A percentile compares a stretch with the other conserved stretches of the same genome.
Evolutionary conservation across 2,797 vertebrate genomes (phyloP).

Genomic region (Australoheros facetus): DNA sequence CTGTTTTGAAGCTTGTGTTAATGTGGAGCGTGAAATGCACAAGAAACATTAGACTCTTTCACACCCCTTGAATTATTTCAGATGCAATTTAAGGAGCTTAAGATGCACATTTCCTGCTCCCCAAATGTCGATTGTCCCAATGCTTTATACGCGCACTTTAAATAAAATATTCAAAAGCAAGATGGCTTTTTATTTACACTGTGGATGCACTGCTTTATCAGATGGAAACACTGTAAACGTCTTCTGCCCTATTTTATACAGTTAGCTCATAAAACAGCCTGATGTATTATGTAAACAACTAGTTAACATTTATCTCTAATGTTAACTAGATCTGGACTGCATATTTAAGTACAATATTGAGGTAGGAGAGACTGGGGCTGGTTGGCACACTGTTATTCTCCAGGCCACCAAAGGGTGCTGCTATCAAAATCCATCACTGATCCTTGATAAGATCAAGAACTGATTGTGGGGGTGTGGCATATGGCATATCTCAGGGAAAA

Average conservation of each 20-base stretch:
- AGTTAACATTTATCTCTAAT: background rate
- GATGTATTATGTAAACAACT: background rate
- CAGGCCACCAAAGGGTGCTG: too few species aligned
- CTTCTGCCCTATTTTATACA: background rate
- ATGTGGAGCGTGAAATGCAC: constrained; percentile 1
- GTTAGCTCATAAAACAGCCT: background rate
- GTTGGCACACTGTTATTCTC: background rate
- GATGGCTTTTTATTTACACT: background rate
- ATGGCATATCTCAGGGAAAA: too few species aligned
- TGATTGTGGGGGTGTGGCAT: too few species aligned
- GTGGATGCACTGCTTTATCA: background rate
- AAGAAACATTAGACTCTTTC: constrained; percentile 11
- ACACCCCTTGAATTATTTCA: background rate
- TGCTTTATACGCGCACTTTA: background rate
- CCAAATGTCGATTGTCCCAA: background rate
- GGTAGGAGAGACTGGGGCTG: background rate
- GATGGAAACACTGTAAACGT: background rate
- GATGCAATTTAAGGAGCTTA: background rate
- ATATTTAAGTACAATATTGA: background rate
- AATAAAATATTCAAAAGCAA: background rate
- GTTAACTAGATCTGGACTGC: background rate
- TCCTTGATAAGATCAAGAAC: too few species aligned
- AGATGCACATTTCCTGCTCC: background rate
- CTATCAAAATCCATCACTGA: too few species aligned
- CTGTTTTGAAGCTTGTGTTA: background rate